Percentiles rank a stretch among this genome's conserved stretches.
Conservation (phyloP, 2,797 vertebrate species). For the Amblyraja radiata region DNA sequence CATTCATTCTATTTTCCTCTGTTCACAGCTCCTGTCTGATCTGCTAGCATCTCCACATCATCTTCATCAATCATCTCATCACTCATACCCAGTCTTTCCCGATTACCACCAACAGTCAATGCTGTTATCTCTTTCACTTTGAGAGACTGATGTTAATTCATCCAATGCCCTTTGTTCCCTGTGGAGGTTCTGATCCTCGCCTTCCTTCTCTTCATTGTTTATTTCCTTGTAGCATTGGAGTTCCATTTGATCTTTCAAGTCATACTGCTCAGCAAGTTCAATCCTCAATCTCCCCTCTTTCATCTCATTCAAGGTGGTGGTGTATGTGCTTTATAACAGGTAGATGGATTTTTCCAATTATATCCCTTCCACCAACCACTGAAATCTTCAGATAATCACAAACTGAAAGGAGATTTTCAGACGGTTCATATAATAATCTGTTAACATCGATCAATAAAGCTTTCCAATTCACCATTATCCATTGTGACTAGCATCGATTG, state of each 20-base stretch:
- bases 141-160: constrained; percentile 27
- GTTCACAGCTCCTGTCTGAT: too few species aligned
- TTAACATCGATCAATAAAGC: not conserved
- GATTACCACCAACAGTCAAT: not conserved
- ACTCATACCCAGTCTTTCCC: too few species aligned
- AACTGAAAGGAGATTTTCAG: not conserved
- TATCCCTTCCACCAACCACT: constrained; percentile 15
- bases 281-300: not conserved
- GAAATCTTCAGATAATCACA: constrained; percentile 32
- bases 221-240: not conserved
- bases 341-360: constrained; percentile 33
- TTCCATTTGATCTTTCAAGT: constrained; percentile 14
- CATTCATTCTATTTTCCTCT: too few species aligned
- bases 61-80: too few species aligned
- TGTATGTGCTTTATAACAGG: constrained; percentile 10
- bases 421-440: constrained; percentile 15
- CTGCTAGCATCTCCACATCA: too few species aligned
- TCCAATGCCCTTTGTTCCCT: constrained; percentile 17
- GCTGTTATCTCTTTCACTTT: not conserved
- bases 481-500: constrained; percentile 13
- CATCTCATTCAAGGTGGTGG: not conserved
- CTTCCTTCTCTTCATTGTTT: not conserved
- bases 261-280: not conserved
- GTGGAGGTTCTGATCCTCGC: constrained; percentile 13
- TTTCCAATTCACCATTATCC: constrained; percentile 21